phyloP scores from a whole-genome alignment of 2,797 vertebrate genomes.

The Onychomys arenicola region DNA sequence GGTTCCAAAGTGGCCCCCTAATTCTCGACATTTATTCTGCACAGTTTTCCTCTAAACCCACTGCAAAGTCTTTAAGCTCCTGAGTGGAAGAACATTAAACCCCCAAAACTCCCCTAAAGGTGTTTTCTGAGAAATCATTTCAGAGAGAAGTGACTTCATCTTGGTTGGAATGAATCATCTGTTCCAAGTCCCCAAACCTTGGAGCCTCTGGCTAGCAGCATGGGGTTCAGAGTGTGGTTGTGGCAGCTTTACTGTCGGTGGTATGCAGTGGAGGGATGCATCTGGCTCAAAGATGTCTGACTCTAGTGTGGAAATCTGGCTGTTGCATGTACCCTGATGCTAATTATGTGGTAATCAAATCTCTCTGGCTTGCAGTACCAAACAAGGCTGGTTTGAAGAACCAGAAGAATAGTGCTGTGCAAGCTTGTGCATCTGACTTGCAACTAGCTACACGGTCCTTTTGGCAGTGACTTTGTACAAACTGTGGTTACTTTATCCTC shows the following conservation, averaged over 20 bases:
- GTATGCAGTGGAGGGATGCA: not conserved
- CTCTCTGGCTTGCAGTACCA: not conserved
- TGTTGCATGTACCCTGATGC: not conserved
- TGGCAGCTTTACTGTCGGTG: not conserved
- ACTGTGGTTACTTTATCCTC: not conserved
- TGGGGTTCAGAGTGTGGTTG: not conserved
- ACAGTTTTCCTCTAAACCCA: not conserved
- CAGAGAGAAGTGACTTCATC: conserved; percentile 57
- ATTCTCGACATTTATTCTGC: conserved; percentile 59
- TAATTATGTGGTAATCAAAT: conserved; percentile 45
- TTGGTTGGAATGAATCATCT: conserved; percentile 47
- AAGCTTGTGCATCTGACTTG: not conserved
- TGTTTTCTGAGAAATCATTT: conserved; percentile 68
- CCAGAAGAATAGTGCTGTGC: not conserved
- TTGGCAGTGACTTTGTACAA: not conserved
- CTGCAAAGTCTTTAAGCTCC: conserved; percentile 52
- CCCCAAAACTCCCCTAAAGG: conserved; percentile 53
- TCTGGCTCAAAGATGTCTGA: conserved; percentile 56
- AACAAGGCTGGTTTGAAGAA: not conserved
- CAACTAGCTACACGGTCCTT: not conserved
- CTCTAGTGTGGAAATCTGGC: conserved; percentile 25
- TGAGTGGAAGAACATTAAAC: conserved; percentile 62
- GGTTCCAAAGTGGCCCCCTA: conserved; percentile 39
- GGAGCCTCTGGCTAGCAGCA: not conserved
- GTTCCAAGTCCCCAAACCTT: conserved; percentile 13